phyloP scores from a whole-genome alignment of 2,113 vertebrate species.

The Cyphomyrus plagiostoma region DNA sequence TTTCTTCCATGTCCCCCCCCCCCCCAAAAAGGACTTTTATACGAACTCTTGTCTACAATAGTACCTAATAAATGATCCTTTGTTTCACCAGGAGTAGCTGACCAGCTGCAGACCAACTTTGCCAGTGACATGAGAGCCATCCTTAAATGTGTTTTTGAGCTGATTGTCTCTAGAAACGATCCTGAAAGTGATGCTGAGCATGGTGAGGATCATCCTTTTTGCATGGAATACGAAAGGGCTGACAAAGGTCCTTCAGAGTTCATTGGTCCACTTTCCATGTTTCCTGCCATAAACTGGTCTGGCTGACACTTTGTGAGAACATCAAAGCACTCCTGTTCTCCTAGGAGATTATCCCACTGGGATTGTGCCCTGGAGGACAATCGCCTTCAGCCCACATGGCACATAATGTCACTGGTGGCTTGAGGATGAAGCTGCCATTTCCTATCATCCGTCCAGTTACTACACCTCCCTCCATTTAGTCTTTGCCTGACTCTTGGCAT shows the following conservation, averaged over 20 bases:
- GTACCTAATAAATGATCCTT: neutral
- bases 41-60: neutral
- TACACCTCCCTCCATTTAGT: neutral
- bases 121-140: constrained; percentile 61
- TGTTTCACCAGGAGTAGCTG: constrained; percentile 51
- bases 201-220: neutral
- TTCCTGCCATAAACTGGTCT: neutral
- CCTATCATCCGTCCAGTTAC: neutral
- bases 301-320: neutral
- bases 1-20: neutral
- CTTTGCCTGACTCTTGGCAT: neutral
- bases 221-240: neutral
- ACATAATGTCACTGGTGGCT: neutral
- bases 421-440: neutral
- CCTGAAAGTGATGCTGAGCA: neutral
- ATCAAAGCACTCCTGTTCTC: neutral
- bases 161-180: constrained; percentile 35
- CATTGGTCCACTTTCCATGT: neutral
- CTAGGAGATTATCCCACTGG: neutral
- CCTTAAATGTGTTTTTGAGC: constrained; percentile 60
- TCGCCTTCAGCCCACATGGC: neutral
- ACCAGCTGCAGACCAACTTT: constrained; percentile 68
- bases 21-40: neutral
- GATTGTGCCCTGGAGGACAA: neutral
- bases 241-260: neutral